phyloP scores from a whole-genome alignment of 2,113 vertebrate species.

The Pelecanus crispus region DNA sequence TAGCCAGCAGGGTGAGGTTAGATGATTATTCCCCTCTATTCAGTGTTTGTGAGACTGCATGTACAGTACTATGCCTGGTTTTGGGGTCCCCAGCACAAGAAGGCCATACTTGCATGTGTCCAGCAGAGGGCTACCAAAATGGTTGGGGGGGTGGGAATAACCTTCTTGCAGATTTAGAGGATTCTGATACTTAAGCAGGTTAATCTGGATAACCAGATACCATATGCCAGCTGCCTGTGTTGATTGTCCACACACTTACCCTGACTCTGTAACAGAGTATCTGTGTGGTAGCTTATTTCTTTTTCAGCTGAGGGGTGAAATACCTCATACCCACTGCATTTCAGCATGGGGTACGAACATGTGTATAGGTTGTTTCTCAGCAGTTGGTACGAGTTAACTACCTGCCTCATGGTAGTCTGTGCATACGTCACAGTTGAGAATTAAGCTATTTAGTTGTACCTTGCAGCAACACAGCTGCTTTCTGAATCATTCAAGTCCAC shows the following conservation, averaged over 20 bases:
- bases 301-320: neutral
- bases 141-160: neutral
- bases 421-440: neutral
- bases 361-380: neutral
- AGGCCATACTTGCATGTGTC: neutral
- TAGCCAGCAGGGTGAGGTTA: neutral
- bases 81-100: neutral
- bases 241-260: neutral
- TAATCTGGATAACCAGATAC: neutral
- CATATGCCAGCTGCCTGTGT: neutral
- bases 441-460: neutral
- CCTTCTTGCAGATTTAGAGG: neutral
- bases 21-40: neutral
- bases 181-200: neutral
- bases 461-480: neutral
- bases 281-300: neutral
- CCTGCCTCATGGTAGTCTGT: neutral
- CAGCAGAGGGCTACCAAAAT: neutral
- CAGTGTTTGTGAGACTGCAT: neutral
- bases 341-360: neutral
- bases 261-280: neutral
- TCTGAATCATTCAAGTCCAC: neutral
- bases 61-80: fast-evolving
- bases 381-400: neutral
- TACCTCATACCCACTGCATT: neutral